Evolutionary conservation across 2,888 invertebrate species (phyloP).

Genomic region (Lydus trimaculatus): DNA sequence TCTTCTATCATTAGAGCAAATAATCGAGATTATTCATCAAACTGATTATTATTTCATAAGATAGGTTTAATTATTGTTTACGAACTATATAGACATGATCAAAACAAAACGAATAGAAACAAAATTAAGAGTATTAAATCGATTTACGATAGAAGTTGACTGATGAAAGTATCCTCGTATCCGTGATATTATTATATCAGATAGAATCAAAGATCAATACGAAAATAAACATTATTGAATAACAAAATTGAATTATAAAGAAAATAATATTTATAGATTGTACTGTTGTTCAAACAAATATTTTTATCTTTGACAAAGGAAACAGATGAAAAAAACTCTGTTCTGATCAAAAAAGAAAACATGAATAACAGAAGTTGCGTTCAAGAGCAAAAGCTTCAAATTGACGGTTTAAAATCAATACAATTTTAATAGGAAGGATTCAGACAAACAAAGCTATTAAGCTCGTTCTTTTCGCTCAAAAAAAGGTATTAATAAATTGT

Average conservation of each 20-base stretch:
- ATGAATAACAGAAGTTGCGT: constrained; percentile 27
- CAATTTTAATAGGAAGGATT: constrained; percentile 20
- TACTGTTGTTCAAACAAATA: constrained; percentile 2
- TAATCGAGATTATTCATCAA: neutral
- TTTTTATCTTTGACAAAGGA: constrained; percentile 4
- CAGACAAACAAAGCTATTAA: neutral
- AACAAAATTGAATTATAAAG: neutral
- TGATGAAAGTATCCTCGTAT: neutral
- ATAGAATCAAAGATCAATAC: neutral
- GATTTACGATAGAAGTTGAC: neutral
- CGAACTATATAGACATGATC: neutral
- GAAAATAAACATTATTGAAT: neutral
- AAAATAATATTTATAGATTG: neutral
- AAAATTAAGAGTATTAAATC: neutral
- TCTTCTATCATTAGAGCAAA: neutral
- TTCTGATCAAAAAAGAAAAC: constrained; percentile 30
- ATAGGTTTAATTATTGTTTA: neutral
- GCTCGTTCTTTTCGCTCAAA: too few relatives aligned
- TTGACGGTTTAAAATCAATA: constrained; percentile 30
- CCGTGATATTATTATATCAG: neutral
- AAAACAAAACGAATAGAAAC: neutral
- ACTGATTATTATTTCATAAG: neutral
- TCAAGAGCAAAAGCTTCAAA: constrained; percentile 14
- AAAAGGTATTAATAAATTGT: too few relatives aligned
- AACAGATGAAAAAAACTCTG: constrained; percentile 33